Conservation (phyloP, 2,113 vertebrate species). For the Cyanoramphus novaezelandiae region DNA sequence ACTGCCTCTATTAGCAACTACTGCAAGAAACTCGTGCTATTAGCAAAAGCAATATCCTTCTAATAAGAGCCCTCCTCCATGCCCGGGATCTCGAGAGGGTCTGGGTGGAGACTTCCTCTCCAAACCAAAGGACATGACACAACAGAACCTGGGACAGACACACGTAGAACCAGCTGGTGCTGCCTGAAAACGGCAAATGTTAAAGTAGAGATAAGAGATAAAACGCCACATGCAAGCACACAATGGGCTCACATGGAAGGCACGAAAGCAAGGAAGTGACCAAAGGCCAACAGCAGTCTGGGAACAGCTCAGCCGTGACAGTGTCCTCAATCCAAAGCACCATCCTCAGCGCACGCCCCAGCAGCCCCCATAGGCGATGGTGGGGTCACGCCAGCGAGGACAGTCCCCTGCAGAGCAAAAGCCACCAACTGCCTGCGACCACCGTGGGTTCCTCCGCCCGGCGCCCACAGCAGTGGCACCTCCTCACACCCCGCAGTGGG, state of each 20-base stretch:
- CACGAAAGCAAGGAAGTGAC: background rate
- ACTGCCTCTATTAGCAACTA: background rate
- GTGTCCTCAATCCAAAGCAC: background rate
- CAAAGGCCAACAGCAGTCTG: background rate
- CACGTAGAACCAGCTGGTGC: background rate
- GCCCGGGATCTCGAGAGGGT: background rate
- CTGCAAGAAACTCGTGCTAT: background rate
- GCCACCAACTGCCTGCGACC: background rate
- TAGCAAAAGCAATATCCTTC: background rate
- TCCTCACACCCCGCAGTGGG: rapidly evolving
- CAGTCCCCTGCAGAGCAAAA: background rate
- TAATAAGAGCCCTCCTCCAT: background rate
- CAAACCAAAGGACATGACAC: background rate
- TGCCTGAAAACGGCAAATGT: background rate
- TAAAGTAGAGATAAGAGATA: background rate
- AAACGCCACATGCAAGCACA: background rate
- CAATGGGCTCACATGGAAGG: rapidly evolving
- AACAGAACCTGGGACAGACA: background rate
- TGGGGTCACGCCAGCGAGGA: background rate
- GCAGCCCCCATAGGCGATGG: rapidly evolving
- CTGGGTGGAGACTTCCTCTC: conserved; percentile 32
- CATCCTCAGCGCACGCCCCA: rapidly evolving
- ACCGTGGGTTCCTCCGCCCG: background rate
- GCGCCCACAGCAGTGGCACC: background rate
- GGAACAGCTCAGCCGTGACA: rapidly evolving